These are phyloP conservation scores for Carterocephalus palaemon DNA, from an alignment of 2,888 invertebrate species.

Conservation along the genomic window DNA sequence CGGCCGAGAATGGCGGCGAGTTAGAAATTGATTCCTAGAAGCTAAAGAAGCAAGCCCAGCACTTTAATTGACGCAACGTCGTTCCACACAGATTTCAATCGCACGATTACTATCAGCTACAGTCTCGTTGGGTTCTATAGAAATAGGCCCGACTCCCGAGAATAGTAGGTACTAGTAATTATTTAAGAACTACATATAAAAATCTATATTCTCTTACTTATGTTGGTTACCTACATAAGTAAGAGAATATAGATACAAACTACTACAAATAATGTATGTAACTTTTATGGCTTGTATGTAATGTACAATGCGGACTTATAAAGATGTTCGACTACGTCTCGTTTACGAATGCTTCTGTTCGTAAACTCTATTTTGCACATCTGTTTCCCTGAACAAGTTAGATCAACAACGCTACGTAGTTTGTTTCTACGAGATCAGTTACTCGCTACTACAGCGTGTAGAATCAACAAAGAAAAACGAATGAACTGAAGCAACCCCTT, in stretches of 20 bases:
- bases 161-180: too few species aligned
- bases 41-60: slow-evolving; percentile 34
- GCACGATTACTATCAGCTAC: slow-evolving; percentile 8
- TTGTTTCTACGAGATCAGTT: slow-evolving; percentile 18
- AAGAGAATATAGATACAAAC: too few species aligned
- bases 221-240: too few species aligned
- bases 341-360: neutral
- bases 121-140: neutral
- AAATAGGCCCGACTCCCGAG: too few species aligned
- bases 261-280: too few species aligned
- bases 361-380: slow-evolving; percentile 4
- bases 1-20: slow-evolving; percentile 35
- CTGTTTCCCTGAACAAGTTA: slow-evolving; percentile 1
- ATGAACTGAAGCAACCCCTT: slow-evolving; percentile 13
- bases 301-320: too few species aligned
- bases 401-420: slow-evolving; percentile 9
- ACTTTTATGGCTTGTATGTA: too few species aligned
- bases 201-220: too few species aligned
- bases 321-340: neutral
- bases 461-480: slow-evolving; percentile 20
- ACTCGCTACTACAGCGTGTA: slow-evolving; percentile 4
- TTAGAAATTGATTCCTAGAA: slow-evolving; percentile 40
- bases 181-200: too few species aligned
- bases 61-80: slow-evolving; percentile 28
- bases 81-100: slow-evolving; percentile 12